These are phyloP conservation scores for Laspeyria flexula DNA, from an alignment of 2,888 invertebrate genomes.

Conservation along the genomic window DNA sequence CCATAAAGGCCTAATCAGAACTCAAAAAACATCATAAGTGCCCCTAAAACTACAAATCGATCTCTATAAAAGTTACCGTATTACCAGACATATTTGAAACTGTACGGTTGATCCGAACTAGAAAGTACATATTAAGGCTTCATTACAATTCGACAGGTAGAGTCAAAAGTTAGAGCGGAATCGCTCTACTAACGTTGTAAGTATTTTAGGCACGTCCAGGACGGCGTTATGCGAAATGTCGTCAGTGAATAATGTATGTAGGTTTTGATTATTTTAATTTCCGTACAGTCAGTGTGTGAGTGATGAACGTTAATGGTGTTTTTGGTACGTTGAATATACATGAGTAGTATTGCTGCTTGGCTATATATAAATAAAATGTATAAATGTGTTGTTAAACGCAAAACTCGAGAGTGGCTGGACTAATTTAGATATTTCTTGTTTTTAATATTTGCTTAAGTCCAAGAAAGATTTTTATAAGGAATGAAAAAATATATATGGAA, in stretches of 20 bases:
- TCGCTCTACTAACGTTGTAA: constrained; percentile 49
- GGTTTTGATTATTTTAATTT: constrained; percentile 37
- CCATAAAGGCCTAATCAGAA: too few species aligned
- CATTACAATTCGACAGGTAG: constrained; percentile 70
- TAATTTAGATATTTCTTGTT: too few species aligned
- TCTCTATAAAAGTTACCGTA: constrained; percentile 36
- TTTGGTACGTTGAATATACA: background rate
- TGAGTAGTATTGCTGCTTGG: too few species aligned
- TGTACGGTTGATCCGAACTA: constrained; percentile 41
- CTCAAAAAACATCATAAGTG: constrained; percentile 11
- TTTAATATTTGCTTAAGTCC: too few species aligned
- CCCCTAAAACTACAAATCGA: constrained; percentile 17
- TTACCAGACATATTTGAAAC: constrained; percentile 44
- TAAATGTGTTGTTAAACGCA: too few species aligned
- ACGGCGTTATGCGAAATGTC: constrained; percentile 57
- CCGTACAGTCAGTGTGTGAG: constrained; percentile 12
- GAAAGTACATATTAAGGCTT: constrained; percentile 55
- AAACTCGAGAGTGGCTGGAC: too few species aligned
- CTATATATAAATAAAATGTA: too few species aligned
- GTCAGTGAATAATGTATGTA: constrained; percentile 22
- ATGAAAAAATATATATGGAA: too few species aligned
- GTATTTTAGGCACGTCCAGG: constrained; percentile 68
- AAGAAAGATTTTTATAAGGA: too few species aligned
- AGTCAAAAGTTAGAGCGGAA: constrained; percentile 69
- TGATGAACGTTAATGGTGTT: background rate